Evolutionary conservation across 1,140 invertebrate species (phyloP).

Genomic region (Chionoecetes opilio): DNA sequence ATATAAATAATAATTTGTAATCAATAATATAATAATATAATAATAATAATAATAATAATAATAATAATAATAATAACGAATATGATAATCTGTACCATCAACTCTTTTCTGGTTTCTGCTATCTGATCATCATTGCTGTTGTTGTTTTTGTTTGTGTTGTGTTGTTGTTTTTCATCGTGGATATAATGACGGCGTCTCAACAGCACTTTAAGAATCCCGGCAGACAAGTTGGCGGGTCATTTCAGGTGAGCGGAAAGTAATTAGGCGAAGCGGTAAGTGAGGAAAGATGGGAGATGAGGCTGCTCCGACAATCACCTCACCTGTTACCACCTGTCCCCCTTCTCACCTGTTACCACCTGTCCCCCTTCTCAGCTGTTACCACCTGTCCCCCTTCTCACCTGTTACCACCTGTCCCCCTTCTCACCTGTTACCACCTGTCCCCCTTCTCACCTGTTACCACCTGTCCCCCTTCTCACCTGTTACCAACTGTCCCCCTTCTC

Average conservation of each 20-base stretch:
- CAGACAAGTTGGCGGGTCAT: background rate
- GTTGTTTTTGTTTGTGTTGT: background rate
- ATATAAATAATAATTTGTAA: background rate
- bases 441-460: no score
- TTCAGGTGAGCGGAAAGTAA: constrained; percentile 1
- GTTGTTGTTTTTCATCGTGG: background rate
- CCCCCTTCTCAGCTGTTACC: no score
- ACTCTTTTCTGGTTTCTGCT: background rate
- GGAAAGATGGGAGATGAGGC: background rate
- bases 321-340: background rate
- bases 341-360: background rate
- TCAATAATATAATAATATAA: background rate
- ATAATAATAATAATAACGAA: background rate
- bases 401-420: no score
- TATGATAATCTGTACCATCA: background rate
- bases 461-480: no score
- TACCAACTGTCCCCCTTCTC: no score
- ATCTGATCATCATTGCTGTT: background rate
- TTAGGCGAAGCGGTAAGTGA: background rate
- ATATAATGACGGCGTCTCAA: background rate
- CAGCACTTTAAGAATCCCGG: background rate
- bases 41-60: background rate
- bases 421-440: no score
- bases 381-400: no score
- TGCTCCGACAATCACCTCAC: background rate